phyloP scores from a whole-genome alignment of 1,140 invertebrate species.

The Aplysia californica region DNA sequence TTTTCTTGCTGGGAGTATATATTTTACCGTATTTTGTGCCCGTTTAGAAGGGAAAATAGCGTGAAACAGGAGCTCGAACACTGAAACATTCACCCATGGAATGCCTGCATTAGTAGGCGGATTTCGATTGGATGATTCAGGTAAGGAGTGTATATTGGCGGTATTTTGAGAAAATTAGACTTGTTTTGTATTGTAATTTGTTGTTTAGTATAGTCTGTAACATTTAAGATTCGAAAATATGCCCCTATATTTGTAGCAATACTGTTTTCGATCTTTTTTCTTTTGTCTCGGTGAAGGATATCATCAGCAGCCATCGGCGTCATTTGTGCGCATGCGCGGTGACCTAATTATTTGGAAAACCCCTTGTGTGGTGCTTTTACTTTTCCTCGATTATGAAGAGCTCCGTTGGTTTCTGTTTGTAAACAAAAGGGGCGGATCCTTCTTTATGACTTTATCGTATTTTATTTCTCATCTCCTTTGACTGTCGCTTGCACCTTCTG shows the following conservation, averaged over 20 bases:
- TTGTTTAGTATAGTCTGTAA: neutral
- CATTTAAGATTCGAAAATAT: neutral
- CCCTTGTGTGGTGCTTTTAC: slow-evolving; percentile 5
- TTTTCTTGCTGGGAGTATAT: neutral
- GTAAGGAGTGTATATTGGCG: neutral
- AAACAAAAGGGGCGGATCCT: neutral
- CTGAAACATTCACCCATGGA: slow-evolving; percentile 19
- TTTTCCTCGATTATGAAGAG: neutral
- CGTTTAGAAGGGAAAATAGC: no score
- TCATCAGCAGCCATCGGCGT: neutral
- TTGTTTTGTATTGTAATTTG: neutral
- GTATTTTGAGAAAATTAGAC: neutral
- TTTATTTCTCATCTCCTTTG: no score
- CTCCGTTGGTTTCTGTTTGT: neutral
- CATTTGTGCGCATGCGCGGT: slow-evolving; percentile 2
- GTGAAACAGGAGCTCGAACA: neutral
- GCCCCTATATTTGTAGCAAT: neutral
- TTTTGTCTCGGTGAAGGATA: neutral
- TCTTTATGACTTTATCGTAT: neutral
- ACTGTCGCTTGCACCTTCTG: no score
- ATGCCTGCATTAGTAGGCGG: slow-evolving; percentile 18
- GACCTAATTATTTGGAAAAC: slow-evolving; percentile 22
- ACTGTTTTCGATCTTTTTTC: neutral
- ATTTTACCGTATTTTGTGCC: neutral
- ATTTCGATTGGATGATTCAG: slow-evolving; percentile 23